Base-by-base conservation (phyloP, 1,140 invertebrate species). In the Chelonus insularis region DNA sequence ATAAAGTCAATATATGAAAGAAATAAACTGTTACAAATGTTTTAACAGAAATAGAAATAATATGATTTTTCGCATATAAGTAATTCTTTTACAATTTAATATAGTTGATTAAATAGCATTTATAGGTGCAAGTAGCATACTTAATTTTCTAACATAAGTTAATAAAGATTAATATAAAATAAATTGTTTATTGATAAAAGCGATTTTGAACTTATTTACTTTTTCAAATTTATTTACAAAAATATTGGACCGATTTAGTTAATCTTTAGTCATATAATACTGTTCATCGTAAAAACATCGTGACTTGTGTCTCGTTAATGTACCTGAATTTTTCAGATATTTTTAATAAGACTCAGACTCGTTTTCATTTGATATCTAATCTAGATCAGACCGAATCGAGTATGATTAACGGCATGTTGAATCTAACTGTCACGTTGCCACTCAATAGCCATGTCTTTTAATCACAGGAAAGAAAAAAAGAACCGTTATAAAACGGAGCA, bases 401-500 rank as follows among this genome's bases (percentile, higher is more conserved):
- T 41, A 55, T 61, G 59, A 61, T 61, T 61, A 61, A 61, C 54
- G 48, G 55, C 47, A 62, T 12, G 34, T 56, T 20, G 14, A 14
- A 14, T 32, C 50, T 63, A 63, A 63, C 62, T 63, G 62, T 63
- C 62, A 45, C 29, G 34, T 21, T 32, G 16, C 52, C 16, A 54
- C 57, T 47, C 47, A 32, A 45, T 67, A 63, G 67, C 60, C 68
- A 51, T 68, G 71, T 76, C 69, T 70, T 52, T 67, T 73, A 68
- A 73, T 70, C 66, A 57, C 56, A 51, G 57, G 48, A 58, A 47
- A 63, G 52, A 47, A 60, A 54, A 72, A 76, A 76, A 78, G 73
- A 70, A 68, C 77, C 77, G 77, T 79, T 79, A 79, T 54, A 43
- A 63, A 64, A 66, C 54, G 50, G 36, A 58, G 52, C 66, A 68